Evolutionary conservation across 2,113 vertebrate species (phyloP), one percentile per base, ranked within the genome.

Genomic region (Cochlearius cochlearius): DNA sequence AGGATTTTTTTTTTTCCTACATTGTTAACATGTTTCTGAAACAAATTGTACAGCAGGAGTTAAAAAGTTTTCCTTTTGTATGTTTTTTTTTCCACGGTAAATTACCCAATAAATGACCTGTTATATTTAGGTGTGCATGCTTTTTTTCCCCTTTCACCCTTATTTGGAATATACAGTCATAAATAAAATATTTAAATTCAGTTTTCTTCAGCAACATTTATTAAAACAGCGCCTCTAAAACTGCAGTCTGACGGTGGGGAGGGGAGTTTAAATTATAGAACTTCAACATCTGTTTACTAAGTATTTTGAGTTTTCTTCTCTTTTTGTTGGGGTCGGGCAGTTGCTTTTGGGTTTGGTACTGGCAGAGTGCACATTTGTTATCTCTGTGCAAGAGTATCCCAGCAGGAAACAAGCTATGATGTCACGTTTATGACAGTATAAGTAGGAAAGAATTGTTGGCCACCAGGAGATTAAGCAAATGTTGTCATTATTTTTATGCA

Each of bases 11-110:
- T n/a, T 92, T 92, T 86, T 53, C 88, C 85, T 76, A 5, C 39
- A 79, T 90, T 94, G 71, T 86, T 85, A 90, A 66, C 32, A 8
- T 59, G 76, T 81, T 95, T 96, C 88, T 96, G 60, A 90, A 97
- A 89, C 43, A 53, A 91, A 92, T 43, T 72, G 34, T 90, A 38
- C 58, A 62, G 60, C 14, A 34, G 17, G 56, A 86, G 90, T 86
- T 91, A 27, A 66, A 94, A 90, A 80, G 43, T 86, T 90, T 82
- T 83, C 58, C 39, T 87, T 53, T 73, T 85, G 52, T 75, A 20
- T 91, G 16, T 29, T 79, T 86, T 90, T 90, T 52, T 86, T 86
- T 39, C 91, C 85, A 36, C 27, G 30, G 50, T 63, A 90, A 82
- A 75, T 88, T 87, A 17, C 13, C 39, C 25, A 34, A 47, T 63